Percentiles rank a stretch among this genome's conserved stretches.
These are phyloP conservation scores for Pachyramphus minor DNA, from an alignment of 2,113 vertebrate genomes.

Conservation along the genomic window DNA sequence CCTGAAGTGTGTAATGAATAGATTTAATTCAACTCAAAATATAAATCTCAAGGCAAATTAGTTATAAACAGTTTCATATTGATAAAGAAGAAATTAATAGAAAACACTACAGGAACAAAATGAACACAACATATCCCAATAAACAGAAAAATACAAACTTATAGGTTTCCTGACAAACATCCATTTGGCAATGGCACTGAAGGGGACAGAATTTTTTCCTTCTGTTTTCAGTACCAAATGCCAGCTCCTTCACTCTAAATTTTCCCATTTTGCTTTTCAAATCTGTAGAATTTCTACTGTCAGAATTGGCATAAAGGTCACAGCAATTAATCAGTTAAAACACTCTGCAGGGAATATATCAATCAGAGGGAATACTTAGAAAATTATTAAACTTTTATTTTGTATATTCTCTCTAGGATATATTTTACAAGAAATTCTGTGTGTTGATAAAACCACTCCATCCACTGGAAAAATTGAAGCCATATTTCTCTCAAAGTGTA, in stretches of 20 bases:
- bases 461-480: slow-evolving; percentile 6
- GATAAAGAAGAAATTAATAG: not conserved
- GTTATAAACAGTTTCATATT: not conserved
- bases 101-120: not conserved
- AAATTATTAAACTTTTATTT: not conserved
- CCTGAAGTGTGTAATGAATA: not conserved
- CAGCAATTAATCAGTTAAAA: not conserved
- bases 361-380: not conserved
- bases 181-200: not conserved
- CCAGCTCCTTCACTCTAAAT: not conserved
- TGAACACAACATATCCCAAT: not conserved
- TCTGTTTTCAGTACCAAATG: not conserved
- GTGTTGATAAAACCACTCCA: not conserved
- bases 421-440: not conserved
- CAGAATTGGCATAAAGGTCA: not conserved
- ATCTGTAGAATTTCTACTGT: not conserved
- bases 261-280: not conserved
- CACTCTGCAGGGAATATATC: not conserved
- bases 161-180: not conserved
- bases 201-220: not conserved
- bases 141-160: not conserved
- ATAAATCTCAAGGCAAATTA: not conserved
- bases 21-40: not conserved
- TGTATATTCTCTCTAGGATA: not conserved
- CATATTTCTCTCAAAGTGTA: not conserved